Conservation (phyloP, 2,113 vertebrate species). For the Oncorhynchus clarkii region DNA sequence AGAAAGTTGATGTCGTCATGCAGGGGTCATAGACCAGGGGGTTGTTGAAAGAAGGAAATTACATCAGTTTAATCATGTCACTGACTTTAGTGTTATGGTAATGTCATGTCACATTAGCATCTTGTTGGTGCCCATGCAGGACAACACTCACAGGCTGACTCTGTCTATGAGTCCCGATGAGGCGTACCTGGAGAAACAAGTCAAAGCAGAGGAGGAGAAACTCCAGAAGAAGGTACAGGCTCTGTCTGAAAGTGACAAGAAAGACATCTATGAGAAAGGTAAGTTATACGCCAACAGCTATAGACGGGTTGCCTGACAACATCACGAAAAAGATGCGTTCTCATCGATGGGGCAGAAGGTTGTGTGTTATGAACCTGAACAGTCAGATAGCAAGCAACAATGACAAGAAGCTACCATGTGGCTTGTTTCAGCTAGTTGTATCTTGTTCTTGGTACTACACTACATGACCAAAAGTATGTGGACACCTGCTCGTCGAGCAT, state of each 20-base stretch:
- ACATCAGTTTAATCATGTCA: not conserved
- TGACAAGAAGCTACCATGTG: too few relatives aligned
- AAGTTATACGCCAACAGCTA: not conserved
- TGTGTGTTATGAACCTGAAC: too few relatives aligned
- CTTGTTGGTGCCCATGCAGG: constrained; percentile 62
- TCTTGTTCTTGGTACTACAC: too few relatives aligned
- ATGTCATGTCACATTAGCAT: not conserved
- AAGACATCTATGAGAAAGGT: constrained; percentile 88
- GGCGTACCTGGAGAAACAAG: constrained; percentile 81
- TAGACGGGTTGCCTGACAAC: too few relatives aligned
- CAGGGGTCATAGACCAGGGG: too few relatives aligned
- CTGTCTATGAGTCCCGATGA: constrained; percentile 90
- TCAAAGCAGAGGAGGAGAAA: constrained; percentile 81
- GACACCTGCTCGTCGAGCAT: too few relatives aligned
- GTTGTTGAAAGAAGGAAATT: not conserved
- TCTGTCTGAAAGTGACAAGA: constrained; percentile 77
- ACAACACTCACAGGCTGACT: constrained; percentile 85
- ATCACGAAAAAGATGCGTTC: too few relatives aligned
- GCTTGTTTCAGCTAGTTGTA: too few relatives aligned
- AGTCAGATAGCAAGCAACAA: too few relatives aligned
- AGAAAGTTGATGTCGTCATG: too few relatives aligned
- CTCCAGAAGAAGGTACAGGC: constrained; percentile 76
- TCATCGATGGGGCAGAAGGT: too few relatives aligned
- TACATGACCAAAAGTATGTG: too few relatives aligned
- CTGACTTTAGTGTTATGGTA: not conserved